A percentile compares a stretch with the other conserved stretches of the same genome.
phyloP scores from a whole-genome alignment of 2,797 vertebrate species.

The Strix occidentalis region DNA sequence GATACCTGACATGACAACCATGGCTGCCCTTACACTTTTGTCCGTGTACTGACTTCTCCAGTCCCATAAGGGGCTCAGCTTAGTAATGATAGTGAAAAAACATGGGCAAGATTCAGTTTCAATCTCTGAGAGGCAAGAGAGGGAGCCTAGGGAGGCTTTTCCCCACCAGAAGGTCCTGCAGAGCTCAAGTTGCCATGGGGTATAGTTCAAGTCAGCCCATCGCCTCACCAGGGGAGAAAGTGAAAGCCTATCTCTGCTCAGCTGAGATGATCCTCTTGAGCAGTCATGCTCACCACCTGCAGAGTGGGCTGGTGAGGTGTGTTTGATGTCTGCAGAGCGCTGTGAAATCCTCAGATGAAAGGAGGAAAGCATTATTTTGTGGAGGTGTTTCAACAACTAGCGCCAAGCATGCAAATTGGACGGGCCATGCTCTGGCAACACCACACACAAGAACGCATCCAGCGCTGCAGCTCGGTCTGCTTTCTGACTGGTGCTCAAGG shows the following conservation, averaged over 20 bases:
- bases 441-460: fast-evolving
- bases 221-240: not conserved
- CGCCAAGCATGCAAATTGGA: too few relatives aligned
- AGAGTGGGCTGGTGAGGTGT: not conserved
- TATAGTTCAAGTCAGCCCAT: not conserved
- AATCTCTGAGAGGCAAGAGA: not conserved
- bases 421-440: fast-evolving
- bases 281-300: not conserved
- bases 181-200: not conserved
- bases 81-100: fast-evolving
- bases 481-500: not conserved
- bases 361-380: not conserved
- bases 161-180: not conserved
- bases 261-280: not conserved
- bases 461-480: not conserved
- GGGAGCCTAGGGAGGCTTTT: not conserved
- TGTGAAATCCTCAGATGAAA: not conserved
- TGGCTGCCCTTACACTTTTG: not conserved
- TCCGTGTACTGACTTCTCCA: not conserved
- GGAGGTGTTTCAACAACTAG: not conserved
- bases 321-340: not conserved
- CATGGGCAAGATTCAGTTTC: not conserved
- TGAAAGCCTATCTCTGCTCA: not conserved
- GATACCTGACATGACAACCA: not conserved
- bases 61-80: not conserved